phyloP scores from a whole-genome alignment of 2,113 vertebrate genomes.

The Syrrhaptes paradoxus region DNA sequence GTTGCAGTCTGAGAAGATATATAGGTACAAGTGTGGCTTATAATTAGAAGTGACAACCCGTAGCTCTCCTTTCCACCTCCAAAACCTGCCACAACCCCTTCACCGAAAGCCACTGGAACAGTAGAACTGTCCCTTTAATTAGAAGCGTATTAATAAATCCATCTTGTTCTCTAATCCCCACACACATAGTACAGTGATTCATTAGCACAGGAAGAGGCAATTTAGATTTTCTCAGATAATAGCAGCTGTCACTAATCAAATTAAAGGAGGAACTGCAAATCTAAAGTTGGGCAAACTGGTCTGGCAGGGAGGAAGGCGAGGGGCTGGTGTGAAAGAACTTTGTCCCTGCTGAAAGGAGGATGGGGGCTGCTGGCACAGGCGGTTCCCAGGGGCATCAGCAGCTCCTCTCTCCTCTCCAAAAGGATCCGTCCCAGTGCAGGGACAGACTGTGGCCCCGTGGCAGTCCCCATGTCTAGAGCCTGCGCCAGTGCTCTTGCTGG shows the following conservation, averaged over 20 bases:
- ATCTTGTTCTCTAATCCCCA: slow-evolving; percentile 73
- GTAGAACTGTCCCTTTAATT: slow-evolving; percentile 74
- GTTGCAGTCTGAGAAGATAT: background rate
- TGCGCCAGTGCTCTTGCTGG: background rate
- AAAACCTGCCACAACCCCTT: background rate
- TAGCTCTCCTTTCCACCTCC: background rate
- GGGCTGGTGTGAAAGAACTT: background rate
- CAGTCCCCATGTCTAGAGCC: background rate
- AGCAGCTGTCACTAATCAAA: slow-evolving; percentile 76
- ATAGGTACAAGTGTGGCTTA: background rate
- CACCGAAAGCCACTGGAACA: background rate
- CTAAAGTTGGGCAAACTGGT: slow-evolving; percentile 21
- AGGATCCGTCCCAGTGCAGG: background rate
- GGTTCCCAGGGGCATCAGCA: background rate
- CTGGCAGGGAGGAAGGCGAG: background rate
- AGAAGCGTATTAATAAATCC: slow-evolving; percentile 74
- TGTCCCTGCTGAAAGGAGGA: background rate
- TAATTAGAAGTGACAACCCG: background rate
- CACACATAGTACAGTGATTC: slow-evolving; percentile 68
- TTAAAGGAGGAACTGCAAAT: slow-evolving; percentile 67
- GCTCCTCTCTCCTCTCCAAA: background rate
- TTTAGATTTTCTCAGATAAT: slow-evolving; percentile 79
- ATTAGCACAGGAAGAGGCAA: slow-evolving; percentile 78
- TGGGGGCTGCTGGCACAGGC: background rate
- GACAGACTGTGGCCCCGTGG: background rate